Base-by-base conservation (phyloP, 2,797 vertebrate species). In the Rhyacichthys aspro region DNA sequence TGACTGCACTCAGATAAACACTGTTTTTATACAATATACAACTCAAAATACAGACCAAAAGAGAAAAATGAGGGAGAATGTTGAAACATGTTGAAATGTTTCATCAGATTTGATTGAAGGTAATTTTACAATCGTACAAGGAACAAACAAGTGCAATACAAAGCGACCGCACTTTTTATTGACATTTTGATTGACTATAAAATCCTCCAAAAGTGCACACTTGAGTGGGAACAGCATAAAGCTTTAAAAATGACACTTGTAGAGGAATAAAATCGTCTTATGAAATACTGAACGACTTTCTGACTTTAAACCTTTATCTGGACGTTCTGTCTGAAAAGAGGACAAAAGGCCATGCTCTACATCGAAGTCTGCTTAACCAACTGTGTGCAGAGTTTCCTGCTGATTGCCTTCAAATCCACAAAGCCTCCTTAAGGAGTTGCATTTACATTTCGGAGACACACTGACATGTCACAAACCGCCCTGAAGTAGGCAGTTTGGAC, bases 241-340 rank as follows among this genome's bases (percentile, higher is more conserved):
- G 33, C 34, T n/a, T 42, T 52, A 39, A 62, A 65, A 50, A 65
- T 46, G 28, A 34, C 32, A 36, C 47, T 34, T 46, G 28, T 7
- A 11, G 50, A 28, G 14, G 44, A 48, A 44, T 11, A 17, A 44
- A 65, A 38, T 41, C 39, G 32, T 18, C 28, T 45, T 0, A 1
- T 42, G 14, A 62, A 70, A 52, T 37, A 44, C 43, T 45, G 37
- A 52, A 52, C 43, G 63, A 58, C 69, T 65, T 68, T 77, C 56
- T 52, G 37, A 57, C 39, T 61, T 45, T 32, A 69, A 67, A 70
- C 41, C 11, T 17, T 69, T 12, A 63, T 71, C 63, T 55, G 11
- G 17, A n/a, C n/a, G 18, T 64, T 72, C 65, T 52, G 62, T 61
- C 49, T 70, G 34, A 67, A 76, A 66, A 68, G 54, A 28, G 33